A percentile compares a stretch with the other conserved stretches of the same genome.
These are phyloP conservation scores for Stegodyphus mimosarum DNA, from an alignment of 1,140 invertebrate species.

Conservation along the genomic window DNA sequence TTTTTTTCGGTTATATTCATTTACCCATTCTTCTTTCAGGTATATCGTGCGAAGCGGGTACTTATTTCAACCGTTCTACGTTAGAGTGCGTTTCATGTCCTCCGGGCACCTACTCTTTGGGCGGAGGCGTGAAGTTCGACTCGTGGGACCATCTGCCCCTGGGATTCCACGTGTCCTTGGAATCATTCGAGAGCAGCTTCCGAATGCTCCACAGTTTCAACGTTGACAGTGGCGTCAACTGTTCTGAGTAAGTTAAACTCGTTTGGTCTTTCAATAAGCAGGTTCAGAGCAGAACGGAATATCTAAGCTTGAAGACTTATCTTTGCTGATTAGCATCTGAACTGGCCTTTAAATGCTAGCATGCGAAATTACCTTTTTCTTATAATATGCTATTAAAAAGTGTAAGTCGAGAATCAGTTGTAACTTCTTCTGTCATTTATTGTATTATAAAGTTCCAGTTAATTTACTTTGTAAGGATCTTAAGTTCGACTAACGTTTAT, in stretches of 20 bases:
- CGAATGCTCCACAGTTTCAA: constrained; percentile 33
- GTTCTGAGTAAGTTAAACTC: constrained; percentile 53
- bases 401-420: too few relatives aligned
- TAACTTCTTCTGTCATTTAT: too few relatives aligned
- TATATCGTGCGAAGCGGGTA: constrained; percentile 71
- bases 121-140: constrained; percentile 71
- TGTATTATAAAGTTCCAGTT: too few relatives aligned
- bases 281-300: too few relatives aligned
- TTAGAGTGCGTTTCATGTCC: constrained; percentile 71
- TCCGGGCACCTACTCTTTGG: constrained; percentile 72
- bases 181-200: constrained; percentile 66
- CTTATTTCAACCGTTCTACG: constrained; percentile 69
- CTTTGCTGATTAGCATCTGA: too few relatives aligned
- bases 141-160: constrained; percentile 70
- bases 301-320: too few relatives aligned
- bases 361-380: too few relatives aligned
- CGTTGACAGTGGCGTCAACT: constrained; percentile 21
- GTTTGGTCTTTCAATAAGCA: too few relatives aligned
- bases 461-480: too few relatives aligned
- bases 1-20: constrained; percentile 44
- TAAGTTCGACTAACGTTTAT: too few relatives aligned
- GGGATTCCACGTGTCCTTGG: constrained; percentile 69
- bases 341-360: too few relatives aligned
- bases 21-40: constrained; percentile 63
- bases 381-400: too few relatives aligned